phyloP scores from a whole-genome alignment of 2,797 vertebrate species.

The Myripristis jacobus region DNA sequence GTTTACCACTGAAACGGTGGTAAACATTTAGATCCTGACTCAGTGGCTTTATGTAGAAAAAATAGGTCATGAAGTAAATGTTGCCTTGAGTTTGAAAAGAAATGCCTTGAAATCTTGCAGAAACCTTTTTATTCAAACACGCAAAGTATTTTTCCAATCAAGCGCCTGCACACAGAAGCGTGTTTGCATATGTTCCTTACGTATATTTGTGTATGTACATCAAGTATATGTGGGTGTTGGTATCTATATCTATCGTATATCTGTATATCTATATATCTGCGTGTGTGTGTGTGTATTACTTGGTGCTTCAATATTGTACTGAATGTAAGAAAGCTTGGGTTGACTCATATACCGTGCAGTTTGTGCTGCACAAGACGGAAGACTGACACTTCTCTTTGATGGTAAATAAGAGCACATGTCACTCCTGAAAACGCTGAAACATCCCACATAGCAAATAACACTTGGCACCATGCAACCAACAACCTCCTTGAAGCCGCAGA shows the following conservation, averaged over 20 bases:
- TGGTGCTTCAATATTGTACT: neutral
- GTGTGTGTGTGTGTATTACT: neutral
- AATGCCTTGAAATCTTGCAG: neutral
- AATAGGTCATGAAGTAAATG: too few species aligned
- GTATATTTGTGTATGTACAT: too few species aligned
- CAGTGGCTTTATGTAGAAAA: too few species aligned
- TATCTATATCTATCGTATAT: neutral
- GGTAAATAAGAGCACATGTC: neutral
- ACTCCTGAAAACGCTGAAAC: too few species aligned
- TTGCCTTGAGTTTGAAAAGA: neutral
- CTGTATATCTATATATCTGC: neutral
- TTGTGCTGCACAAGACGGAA: neutral
- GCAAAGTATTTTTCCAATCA: neutral
- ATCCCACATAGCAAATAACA: too few species aligned
- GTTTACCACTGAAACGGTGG: too few species aligned
- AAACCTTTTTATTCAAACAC: neutral
- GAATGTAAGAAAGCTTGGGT: neutral
- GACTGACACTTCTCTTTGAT: neutral
- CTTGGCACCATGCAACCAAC: too few species aligned
- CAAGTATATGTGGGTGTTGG: too few species aligned
- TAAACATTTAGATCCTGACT: too few species aligned
- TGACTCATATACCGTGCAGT: neutral
- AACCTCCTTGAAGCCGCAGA: neutral
- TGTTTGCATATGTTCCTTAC: too few species aligned
- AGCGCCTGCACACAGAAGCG: neutral